These are phyloP conservation scores for Leucozona laternaria DNA, from an alignment of 2,888 invertebrate genomes.

Conservation along the genomic window DNA sequence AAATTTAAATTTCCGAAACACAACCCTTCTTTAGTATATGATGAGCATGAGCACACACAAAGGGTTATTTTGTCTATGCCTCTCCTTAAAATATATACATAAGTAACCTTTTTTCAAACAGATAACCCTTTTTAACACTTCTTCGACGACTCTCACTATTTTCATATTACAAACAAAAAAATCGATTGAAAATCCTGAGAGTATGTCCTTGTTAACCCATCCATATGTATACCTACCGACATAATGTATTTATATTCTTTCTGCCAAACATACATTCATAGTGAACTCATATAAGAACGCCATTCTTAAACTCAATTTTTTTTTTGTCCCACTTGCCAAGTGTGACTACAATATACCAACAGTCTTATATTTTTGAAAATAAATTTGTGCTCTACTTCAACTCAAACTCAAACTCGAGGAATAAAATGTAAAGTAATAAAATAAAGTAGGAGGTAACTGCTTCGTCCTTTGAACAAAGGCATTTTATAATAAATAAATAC, in stretches of 20 bases:
- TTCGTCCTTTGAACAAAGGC: slow-evolving; percentile 12
- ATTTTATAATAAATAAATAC: background rate
- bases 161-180: slow-evolving; percentile 21
- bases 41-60: slow-evolving; percentile 1
- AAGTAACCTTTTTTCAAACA: slow-evolving; percentile 1
- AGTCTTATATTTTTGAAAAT: slow-evolving; percentile 15
- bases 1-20: background rate
- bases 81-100: background rate
- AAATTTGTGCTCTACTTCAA: background rate
- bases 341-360: background rate
- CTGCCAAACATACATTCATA: background rate
- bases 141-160: slow-evolving; percentile 21
- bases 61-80: background rate
- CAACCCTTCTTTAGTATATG: background rate
- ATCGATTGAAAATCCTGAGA: slow-evolving; percentile 12
- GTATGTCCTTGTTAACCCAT: background rate
- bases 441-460: slow-evolving; percentile 37
- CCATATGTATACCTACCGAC: no score
- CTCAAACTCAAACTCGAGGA: background rate
- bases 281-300: slow-evolving; percentile 1
- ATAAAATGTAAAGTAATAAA: slow-evolving; percentile 31
- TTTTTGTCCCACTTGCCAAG: background rate
- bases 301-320: slow-evolving; percentile 1
- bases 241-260: background rate
- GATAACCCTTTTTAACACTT: slow-evolving; percentile 23